These are phyloP conservation scores for Athrips mouffetella DNA, from an alignment of 2,888 invertebrate species.

Conservation along the genomic window DNA sequence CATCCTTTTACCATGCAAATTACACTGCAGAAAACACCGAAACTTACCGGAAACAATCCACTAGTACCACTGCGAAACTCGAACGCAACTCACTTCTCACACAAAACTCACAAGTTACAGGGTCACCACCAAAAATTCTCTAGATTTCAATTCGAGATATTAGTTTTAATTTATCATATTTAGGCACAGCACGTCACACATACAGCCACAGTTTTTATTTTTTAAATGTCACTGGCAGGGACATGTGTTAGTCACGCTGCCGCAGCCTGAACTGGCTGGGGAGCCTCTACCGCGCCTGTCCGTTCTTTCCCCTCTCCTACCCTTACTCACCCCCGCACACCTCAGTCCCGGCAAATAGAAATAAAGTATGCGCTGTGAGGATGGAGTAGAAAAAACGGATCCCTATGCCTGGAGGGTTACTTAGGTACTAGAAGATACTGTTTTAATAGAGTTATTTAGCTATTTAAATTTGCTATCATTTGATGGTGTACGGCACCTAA, in stretches of 20 bases:
- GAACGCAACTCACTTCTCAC: conserved; percentile 41
- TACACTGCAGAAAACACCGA: conserved; percentile 44
- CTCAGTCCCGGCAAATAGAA: conserved; percentile 74
- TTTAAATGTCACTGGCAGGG: conserved; percentile 30
- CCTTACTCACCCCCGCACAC: conserved; percentile 51
- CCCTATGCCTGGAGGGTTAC: conserved; percentile 49
- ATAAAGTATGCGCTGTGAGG: conserved; percentile 74
- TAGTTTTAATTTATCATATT: conserved; percentile 23
- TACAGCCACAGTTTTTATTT: conserved; percentile 52
- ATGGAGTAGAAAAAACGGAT: conserved; percentile 63
- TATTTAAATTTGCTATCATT: background rate
- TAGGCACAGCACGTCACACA: conserved; percentile 61
- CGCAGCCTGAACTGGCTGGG: conserved; percentile 75
- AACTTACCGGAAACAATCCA: conserved; percentile 55
- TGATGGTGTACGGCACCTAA: background rate
- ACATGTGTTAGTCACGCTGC: conserved; percentile 51
- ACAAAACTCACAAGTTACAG: conserved; percentile 10
- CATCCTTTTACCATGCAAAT: conserved; percentile 46
- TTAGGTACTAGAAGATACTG: conserved; percentile 33
- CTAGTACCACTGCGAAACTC: conserved; percentile 43
- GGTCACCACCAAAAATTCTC: background rate
- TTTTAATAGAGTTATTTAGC: conserved; percentile 25
- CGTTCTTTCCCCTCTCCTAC: conserved; percentile 51
- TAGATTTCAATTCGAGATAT: background rate
- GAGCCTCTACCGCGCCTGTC: conserved; percentile 72